Evolutionary conservation across 2,888 invertebrate genomes (phyloP).

Genomic region (Eupithecia dodoneata): DNA sequence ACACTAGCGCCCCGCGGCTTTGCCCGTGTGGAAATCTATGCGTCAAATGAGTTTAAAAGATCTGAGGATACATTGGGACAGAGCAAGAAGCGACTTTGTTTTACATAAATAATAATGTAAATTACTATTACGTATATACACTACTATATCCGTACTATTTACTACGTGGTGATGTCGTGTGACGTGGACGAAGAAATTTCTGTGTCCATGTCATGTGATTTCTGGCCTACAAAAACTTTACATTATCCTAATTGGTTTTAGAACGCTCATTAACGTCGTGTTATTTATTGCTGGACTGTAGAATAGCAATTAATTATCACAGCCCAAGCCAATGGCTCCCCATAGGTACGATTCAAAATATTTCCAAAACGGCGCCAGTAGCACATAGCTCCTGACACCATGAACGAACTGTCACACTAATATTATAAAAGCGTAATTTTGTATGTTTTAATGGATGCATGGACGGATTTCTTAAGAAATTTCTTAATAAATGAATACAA

Average conservation of each 20-base stretch:
- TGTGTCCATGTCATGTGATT: slow-evolving; percentile 56
- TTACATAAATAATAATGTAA: too few relatives aligned
- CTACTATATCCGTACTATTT: too few relatives aligned
- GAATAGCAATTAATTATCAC: slow-evolving; percentile 46
- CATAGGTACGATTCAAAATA: slow-evolving; percentile 1
- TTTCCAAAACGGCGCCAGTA: neutral
- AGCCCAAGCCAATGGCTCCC: slow-evolving; percentile 16
- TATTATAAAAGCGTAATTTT: too few relatives aligned
- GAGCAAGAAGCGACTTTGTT: too few relatives aligned
- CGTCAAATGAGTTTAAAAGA: too few relatives aligned
- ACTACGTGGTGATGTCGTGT: neutral
- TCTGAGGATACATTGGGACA: too few relatives aligned
- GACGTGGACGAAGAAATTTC: neutral
- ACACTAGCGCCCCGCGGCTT: neutral
- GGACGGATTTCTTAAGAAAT: too few relatives aligned
- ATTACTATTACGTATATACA: too few relatives aligned
- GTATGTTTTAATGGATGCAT: too few relatives aligned
- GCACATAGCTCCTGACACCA: neutral
- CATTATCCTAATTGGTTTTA: slow-evolving; percentile 75
- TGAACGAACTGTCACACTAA: neutral
- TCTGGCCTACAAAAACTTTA: slow-evolving; percentile 63
- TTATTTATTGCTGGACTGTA: slow-evolving; percentile 47
- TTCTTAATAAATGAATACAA: too few relatives aligned
- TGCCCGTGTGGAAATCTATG: too few relatives aligned
- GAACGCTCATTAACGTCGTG: slow-evolving; percentile 55